Evolutionary conservation across 35 echinoderm and acorn worm species (phyloP), one percentile per base, ranked within the genome.

Genomic region (Chiridota heheva): DNA sequence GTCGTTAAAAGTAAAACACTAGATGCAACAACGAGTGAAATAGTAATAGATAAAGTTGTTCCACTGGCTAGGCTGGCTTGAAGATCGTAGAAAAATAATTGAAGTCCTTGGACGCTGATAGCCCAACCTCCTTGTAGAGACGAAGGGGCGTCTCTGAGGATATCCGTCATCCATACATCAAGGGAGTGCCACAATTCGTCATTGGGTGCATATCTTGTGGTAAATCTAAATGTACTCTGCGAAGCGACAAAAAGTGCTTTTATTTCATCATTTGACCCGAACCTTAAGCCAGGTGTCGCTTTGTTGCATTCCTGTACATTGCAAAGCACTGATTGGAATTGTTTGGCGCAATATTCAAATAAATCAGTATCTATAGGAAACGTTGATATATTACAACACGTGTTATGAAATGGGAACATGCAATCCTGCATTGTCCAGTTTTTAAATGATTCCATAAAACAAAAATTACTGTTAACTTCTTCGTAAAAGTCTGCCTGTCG

Each of bases 401-500:
- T 70, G 69, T 17, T 76, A 29, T 72, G 26, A 20, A 78, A 27
- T 20, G 34, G 25, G n/a, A n/a, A n/a, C 7, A 86, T 51, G 44
- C 91, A 95, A 7, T 71, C 46, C 51, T 49, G 42, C 16, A 78
- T 41, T 84, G 91, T 87, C 62, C 90, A 91, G 25, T 22, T 16
- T 24, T 36, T 82, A 36, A 96, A 84, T 22, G 49, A 35, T 48
- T 96, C 88, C 20, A 96, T 91, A 46, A 91, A 87, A 39, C 88
- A 96, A 53, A 44, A 38, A n/a, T n/a, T n/a, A n/a, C n/a, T n/a
- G n/a, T n/a, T n/a, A n/a, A n/a, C n/a, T n/a, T n/a, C n/a, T n/a
- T n/a, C n/a, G n/a, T n/a, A n/a, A n/a, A n/a, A n/a, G n/a, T n/a
- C n/a, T n/a, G n/a, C n/a, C n/a, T n/a, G n/a, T n/a, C n/a, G n/a